A percentile compares a stretch with the other conserved stretches of the same genome.
phyloP scores from a whole-genome alignment of 2,113 vertebrate genomes.

The Isurus oxyrinchus region DNA sequence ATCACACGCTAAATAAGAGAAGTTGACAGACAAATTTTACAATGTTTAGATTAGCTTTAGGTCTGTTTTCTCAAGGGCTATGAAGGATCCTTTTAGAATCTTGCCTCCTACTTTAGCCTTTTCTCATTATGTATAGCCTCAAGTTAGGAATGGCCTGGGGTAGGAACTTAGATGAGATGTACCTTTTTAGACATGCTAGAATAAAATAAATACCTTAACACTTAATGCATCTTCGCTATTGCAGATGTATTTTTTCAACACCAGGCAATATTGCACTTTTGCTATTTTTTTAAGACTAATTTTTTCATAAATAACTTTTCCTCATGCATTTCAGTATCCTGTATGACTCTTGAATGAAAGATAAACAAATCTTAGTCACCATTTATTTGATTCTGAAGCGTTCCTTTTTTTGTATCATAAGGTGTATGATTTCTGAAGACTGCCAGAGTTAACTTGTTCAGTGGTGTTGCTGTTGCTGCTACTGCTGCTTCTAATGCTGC shows the following conservation, averaged over 20 bases:
- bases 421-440: constrained; percentile 2
- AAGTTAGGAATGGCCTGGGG: constrained; percentile 5
- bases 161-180: background rate
- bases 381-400: background rate
- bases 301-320: constrained; percentile 21
- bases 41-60: constrained; percentile 44
- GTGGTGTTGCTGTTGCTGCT: constrained; percentile 41
- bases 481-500: constrained; percentile 55
- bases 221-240: background rate
- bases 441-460: background rate
- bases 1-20: background rate
- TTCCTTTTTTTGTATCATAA: background rate
- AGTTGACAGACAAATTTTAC: background rate
- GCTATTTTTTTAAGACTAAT: background rate
- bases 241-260: constrained; percentile 16
- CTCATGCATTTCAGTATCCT: background rate
- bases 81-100: constrained; percentile 48
- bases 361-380: background rate
- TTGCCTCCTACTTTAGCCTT: constrained; percentile 52
- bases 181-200: background rate
- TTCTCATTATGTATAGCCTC: constrained; percentile 57
- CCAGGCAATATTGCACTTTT: constrained; percentile 33
- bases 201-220: constrained; percentile 10
- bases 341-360: constrained; percentile 18
- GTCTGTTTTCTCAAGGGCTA: constrained; percentile 58